Evolutionary conservation across 2,888 invertebrate species (phyloP), one percentile per base, ranked within the genome.

Genomic region (Caenorhabditis afra): DNA sequence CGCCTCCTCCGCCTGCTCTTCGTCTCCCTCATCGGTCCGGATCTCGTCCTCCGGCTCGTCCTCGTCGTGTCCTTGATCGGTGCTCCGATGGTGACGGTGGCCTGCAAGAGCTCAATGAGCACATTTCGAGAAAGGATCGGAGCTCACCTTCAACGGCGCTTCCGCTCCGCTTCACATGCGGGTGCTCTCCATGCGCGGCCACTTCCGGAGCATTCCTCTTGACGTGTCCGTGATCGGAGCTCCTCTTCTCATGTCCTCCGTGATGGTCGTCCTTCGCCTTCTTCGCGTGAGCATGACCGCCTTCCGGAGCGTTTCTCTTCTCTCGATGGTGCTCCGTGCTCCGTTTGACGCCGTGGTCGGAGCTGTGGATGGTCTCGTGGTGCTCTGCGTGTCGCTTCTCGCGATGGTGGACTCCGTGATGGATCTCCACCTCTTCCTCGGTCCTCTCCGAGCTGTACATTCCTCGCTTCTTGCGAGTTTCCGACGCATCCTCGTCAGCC

Each of bases 1-100:
- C 41, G 44, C 55, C 29, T 71, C 55, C n/a, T 52, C 59, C 16
- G 59, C 49, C 14, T 52, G 49, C 23, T 57, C 37, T n/a, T 57
- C 68, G 11, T 49, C 64, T 0, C 44, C 39, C 12, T 68, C 76
- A 29, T 70, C 71, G 1, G 47, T 22, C 23, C 49, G 37, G 20
- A 71, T 62, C 58, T 78, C 77, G 39, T 70, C 71, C 12, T 71
- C 78, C 35, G 71, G 71, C 49, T 78, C 78, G 29, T 78, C 71
- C 22, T 78, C 78, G 22, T 78, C 78, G 22, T 45, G 4, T 35
- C 78, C 78, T 29, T 78, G 78, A 16, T 73, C 78, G 7, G 73
- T 62, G 39, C 78, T 78, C 4, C 73, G 58, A 10, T 67, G 78
- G 35, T 78, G 77, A 20, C 77, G 77, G 65, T 77, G 77, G 0